A percentile compares a stretch with the other conserved stretches of the same genome.
phyloP scores from a whole-genome alignment of 2,113 vertebrate genomes.

The Turnix velox region DNA sequence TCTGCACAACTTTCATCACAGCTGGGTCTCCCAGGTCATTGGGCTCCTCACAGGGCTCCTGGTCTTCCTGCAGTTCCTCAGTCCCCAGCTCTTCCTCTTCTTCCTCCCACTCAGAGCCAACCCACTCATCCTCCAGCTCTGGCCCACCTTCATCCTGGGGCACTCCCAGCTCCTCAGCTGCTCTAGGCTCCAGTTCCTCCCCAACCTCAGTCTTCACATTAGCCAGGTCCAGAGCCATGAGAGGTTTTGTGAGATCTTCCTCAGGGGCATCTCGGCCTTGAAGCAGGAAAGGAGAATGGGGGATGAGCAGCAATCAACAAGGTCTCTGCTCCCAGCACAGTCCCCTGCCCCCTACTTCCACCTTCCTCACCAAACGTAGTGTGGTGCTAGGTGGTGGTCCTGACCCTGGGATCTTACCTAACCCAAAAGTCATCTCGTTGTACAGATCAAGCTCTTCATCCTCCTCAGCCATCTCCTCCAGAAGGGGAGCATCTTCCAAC shows the following conservation, averaged over 20 bases:
- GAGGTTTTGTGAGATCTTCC: too few relatives aligned
- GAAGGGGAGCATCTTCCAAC: constrained; percentile 71
- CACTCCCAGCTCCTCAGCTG: not conserved
- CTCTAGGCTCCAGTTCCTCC: not conserved
- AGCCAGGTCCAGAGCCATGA: not conserved
- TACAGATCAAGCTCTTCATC: constrained; percentile 84
- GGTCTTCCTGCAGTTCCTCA: constrained; percentile 22
- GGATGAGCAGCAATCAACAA: not conserved
- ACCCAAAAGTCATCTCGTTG: constrained; percentile 87
- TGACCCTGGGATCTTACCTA: constrained; percentile 33
- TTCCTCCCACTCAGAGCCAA: not conserved
- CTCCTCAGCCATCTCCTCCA: constrained; percentile 83
- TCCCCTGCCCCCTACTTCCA: too few relatives aligned
- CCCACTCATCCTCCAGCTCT: not conserved
- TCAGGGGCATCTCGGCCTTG: not conserved
- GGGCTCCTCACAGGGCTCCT: constrained; percentile 18
- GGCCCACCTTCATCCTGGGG: not conserved
- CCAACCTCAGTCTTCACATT: rapidly evolving
- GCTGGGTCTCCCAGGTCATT: constrained; percentile 81
- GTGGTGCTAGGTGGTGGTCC: not conserved
- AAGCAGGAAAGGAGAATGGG: not conserved
- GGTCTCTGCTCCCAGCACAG: not conserved
- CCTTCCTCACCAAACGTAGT: not conserved
- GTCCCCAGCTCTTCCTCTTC: not conserved
- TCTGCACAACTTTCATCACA: constrained; percentile 80